Percentiles rank a stretch among this genome's conserved stretches.
These are phyloP conservation scores for Pelagia noctiluca DNA, from an alignment of 30 jellyfish, hydroid and myxozoan species.

Conservation along the genomic window DNA sequence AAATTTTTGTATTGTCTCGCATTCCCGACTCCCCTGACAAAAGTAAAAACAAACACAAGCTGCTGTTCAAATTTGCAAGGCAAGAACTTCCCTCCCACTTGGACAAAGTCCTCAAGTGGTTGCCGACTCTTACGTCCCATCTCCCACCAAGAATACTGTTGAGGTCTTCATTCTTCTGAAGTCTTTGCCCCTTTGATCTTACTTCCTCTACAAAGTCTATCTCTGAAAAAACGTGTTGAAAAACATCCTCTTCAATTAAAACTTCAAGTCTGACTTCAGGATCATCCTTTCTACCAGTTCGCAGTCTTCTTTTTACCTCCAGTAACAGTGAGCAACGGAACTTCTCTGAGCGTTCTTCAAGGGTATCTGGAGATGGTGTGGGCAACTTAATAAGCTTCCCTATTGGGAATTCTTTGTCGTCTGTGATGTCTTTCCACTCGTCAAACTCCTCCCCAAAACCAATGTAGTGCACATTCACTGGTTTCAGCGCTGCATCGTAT, in stretches of 20 bases:
- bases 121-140: not conserved
- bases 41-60: not conserved
- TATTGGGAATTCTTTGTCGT: not conserved
- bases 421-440: not conserved
- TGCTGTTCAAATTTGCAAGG: not conserved
- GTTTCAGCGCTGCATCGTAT: not conserved
- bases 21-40: conserved; percentile 8
- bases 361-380: not conserved
- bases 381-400: not conserved
- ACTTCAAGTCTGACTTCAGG: conserved; percentile 14
- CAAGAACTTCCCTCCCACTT: conserved; percentile 7
- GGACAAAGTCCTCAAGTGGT: conserved; percentile 4
- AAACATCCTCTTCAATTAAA: not conserved
- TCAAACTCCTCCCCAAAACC: not conserved
- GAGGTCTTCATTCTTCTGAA: not conserved
- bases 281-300: conserved; percentile 8
- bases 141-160: not conserved
- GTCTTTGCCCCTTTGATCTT: not conserved
- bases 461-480: not conserved
- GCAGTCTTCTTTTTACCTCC: conserved; percentile 8
- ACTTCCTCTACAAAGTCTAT: not conserved
- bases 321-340: too few relatives aligned
- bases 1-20: not conserved
- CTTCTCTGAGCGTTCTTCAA: not conserved
- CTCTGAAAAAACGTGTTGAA: not conserved